Percentiles rank a stretch among this genome's conserved stretches.
Evolutionary conservation across 2,113 vertebrate species (phyloP).

Genomic region (Chlorodrepanis virens): DNA sequence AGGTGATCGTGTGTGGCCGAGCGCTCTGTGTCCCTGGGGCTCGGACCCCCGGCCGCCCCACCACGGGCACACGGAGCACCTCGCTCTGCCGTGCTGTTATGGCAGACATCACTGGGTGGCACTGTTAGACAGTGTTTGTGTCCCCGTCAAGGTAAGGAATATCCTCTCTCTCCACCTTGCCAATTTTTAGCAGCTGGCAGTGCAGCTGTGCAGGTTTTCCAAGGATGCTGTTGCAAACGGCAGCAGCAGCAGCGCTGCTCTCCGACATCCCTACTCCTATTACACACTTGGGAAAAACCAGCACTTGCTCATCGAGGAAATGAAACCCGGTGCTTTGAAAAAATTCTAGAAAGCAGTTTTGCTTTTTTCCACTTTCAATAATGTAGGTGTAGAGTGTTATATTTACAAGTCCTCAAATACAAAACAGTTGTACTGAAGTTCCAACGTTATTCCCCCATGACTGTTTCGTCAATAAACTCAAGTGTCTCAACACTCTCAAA

Average conservation of each 20-base stretch:
- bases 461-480: neutral
- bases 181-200: neutral
- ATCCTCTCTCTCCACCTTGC: neutral
- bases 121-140: conserved; percentile 46
- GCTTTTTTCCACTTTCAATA: neutral
- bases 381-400: neutral
- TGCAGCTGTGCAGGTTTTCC: neutral
- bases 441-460: neutral
- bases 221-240: neutral
- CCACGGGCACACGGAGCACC: accelerated
- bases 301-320: accelerated
- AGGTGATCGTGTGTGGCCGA: accelerated
- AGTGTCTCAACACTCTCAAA: neutral
- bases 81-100: conserved; percentile 4
- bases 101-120: conserved; percentile 59
- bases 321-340: neutral
- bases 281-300: neutral
- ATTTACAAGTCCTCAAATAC: neutral
- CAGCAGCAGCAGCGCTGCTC: neutral
- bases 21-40: accelerated
- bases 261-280: neutral
- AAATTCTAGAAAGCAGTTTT: neutral
- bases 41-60: neutral
- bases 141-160: conserved; percentile 12
- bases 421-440: neutral